Evolutionary conservation across 2,797 vertebrate genomes (phyloP), one percentile per base, ranked within the genome.

Genomic region (Anniella stebbinsi): DNA sequence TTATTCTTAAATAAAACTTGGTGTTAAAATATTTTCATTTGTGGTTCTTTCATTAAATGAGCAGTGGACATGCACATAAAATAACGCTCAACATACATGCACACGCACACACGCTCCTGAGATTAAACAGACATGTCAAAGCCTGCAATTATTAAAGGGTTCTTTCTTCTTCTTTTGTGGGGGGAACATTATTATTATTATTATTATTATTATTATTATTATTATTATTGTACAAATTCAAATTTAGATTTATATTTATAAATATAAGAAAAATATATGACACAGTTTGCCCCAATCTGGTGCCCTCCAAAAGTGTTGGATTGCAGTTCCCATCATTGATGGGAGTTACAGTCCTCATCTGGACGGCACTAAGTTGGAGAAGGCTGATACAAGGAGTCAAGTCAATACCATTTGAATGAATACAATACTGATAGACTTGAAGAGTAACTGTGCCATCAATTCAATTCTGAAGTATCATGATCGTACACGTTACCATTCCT

Each of bases 1-100:
- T 94, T 93, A 92, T 94, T 91, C 87, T 95, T 95, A 91, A 96
- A 96, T 96, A 96, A 96, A 96, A 84, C 41, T 73, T 93, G 92
- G 89, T 93, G 94, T 95, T 96, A 93, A 94, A 83, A 63, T 92
- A 94, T 91, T 95, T 87, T 93, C 57, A 60, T 88, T 83, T 66
- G 54, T 84, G 90, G 17, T 69, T 87, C 41, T 75, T 87, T 45
- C 17, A 33, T 87, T 12, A 51, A 25, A 57, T n/a, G 48, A 13
- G 80, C 23, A 70, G 38, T 21, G 7, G 10, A 30, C 6, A 57
- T 60, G 28, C 36, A 30, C 38, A 36, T 57, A 73, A 60, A 57
- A 41, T 10, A n/a, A 36, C 33, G 9, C 25, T 54, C 51, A 38
- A 21, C 4, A 25, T 63, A 2, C 57, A 4, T 7, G 51, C 72